Percentiles rank a stretch among this genome's conserved stretches.
Evolutionary conservation across 2,113 vertebrate species (phyloP).

Genomic region (Gambusia affinis): DNA sequence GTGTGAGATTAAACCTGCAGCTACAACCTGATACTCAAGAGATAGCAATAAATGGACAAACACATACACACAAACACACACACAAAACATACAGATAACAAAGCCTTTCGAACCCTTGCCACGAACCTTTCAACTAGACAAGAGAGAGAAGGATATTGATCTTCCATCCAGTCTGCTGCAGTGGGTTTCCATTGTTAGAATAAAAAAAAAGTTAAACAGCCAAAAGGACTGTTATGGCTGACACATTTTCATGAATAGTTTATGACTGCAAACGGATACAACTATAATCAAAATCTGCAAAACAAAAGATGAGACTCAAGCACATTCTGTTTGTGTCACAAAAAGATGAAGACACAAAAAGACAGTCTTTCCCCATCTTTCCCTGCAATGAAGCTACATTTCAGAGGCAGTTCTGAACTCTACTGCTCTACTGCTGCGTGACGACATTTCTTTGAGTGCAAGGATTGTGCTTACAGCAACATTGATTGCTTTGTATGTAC

Average conservation of each 20-base stretch:
- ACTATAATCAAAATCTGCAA: not conserved
- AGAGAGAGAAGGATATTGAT: conserved; percentile 19
- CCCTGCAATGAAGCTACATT: conserved; percentile 41
- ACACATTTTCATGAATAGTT: conserved; percentile 18
- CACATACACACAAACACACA: not conserved
- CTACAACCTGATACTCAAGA: conserved; percentile 27
- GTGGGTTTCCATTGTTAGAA: conserved; percentile 13
- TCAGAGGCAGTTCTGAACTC: conserved; percentile 23
- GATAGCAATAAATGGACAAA: conserved; percentile 22
- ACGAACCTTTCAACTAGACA: conserved; percentile 24
- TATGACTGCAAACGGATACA: not conserved
- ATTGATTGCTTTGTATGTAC: conserved; percentile 55
- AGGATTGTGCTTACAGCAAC: conserved; percentile 36
- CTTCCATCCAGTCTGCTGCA: not conserved
- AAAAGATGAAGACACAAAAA: conserved; percentile 3
- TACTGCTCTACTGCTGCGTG: conserved; percentile 33
- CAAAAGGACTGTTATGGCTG: not conserved
- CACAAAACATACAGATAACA: conserved; percentile 20
- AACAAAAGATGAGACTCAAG: not conserved
- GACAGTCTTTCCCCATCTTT: conserved; percentile 1
- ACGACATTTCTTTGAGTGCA: conserved; percentile 19
- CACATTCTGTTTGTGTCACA: not conserved
- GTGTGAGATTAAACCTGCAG: conserved; percentile 25
- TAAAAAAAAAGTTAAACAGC: conserved; percentile 18
- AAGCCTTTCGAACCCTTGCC: conserved; percentile 25